phyloP scores from a whole-genome alignment of 2,113 vertebrate species.

The Philantomba maxwellii region DNA sequence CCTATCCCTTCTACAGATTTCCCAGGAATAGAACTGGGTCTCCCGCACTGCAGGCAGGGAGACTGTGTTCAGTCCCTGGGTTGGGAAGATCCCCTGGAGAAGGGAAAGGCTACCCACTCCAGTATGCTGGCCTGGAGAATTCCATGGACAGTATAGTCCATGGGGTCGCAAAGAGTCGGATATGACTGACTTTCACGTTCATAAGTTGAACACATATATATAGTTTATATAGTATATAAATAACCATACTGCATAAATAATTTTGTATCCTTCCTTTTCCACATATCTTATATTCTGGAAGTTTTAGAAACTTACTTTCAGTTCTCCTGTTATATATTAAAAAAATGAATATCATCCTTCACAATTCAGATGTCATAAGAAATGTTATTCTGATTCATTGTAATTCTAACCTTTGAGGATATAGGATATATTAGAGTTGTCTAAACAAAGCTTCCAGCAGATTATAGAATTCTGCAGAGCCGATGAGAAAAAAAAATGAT shows the following conservation, averaged over 20 bases:
- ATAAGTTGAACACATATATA: background rate
- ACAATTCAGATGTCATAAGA: background rate
- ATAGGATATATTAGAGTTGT: background rate
- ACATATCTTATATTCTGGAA: background rate
- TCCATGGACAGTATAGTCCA: background rate
- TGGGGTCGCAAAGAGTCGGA: background rate
- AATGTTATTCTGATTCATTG: background rate
- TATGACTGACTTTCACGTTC: background rate
- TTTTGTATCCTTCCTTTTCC: background rate
- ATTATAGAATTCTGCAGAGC: constrained; percentile 23
- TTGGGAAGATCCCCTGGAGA: background rate
- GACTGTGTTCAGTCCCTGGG: background rate
- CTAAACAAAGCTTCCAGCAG: background rate
- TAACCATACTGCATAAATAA: background rate
- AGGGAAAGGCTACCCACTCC: background rate
- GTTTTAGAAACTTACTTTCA: background rate
- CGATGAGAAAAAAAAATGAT: background rate
- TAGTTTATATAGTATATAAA: background rate
- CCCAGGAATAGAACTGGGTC: background rate
- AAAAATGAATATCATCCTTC: constrained; percentile 18
- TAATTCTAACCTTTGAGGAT: background rate
- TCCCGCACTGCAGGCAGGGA: background rate
- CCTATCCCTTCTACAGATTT: background rate
- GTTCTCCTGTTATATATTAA: background rate
- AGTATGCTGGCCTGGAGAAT: background rate